Base-by-base conservation (phyloP, 2,113 vertebrate genomes). In the Microcebus jonahi region DNA sequence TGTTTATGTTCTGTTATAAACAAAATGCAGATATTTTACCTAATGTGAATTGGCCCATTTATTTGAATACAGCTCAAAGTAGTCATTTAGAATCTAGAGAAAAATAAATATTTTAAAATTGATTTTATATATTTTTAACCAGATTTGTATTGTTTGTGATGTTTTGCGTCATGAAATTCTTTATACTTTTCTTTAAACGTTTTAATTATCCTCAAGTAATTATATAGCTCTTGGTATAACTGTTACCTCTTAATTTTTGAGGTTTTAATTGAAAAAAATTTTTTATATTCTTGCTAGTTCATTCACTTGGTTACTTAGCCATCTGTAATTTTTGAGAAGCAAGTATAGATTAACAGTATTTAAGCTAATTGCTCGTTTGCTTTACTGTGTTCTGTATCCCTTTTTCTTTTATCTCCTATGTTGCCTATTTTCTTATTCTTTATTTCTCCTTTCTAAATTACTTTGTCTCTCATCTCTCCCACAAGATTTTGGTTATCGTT, bases 151-250 rank as follows among this genome's bases (percentile, higher is more conserved):
- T 84, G 61, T 31, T 93, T 94, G 20, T 76, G 57, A 67, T 80
- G 31, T 82, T 88, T 92, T 91, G 4, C 4, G 45, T 95, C 61
- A 82, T 48, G 76, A 81, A 82, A 65, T 82, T 79, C 34, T 39
- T 45, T 75, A 61, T 5, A 63, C 29, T 68, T 73, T 61, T 21
- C 50, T 71, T 93, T 68, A 88, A 88, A 55, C 14, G 45, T 92
- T 94, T 65, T n/a, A 94, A 50, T 94, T 86, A 92, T 73, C 31
- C n/a, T 89, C 31, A 85, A 48, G 57, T 67, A 80, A 29, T 93
- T 79, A 9, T 48, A 6, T 91, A 67, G 42, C 68, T 94, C 50
- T 67, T 91, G 34, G 21, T 91, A 6, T 95, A 82, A 63, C 42
- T 91, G 2, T 61, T 70, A 12, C 45, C n/a, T 88, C 18, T 85